Base-by-base conservation (phyloP, 2,888 invertebrate species). In the Zelleria hepariella region DNA sequence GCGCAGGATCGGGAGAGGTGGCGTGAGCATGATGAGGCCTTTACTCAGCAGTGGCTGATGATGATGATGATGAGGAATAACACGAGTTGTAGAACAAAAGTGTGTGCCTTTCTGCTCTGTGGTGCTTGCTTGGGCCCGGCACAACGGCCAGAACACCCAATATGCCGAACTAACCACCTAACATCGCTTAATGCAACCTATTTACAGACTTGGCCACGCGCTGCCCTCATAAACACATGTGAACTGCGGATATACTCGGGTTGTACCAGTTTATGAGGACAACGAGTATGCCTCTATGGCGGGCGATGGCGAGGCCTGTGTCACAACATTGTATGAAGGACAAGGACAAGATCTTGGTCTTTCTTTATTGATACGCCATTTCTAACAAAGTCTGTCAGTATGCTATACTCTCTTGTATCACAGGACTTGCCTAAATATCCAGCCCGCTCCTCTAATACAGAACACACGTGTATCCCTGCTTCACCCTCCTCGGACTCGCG, bases 161-260 rank as follows among this genome's bases (percentile, higher is more conserved):
- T 83, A 86, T 83, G 82, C 85, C 81, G 64, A 76, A 66, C 70
- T 72, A 59, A 71, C 73, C 68, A 65, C 74, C 78, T 80, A 80
- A 79, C 80, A 78, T 77, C 80, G 79, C 79, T 80, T 57, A 71
- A 57, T 82, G 82, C 83, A 75, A 75, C 74, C 86, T 83, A 85
- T 79, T 80, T 84, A 81, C 79, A 81, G 72, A 42, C 32, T n/a
- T n/a, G 10, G 15, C 32, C 15, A 5, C 32, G 32, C 32, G 32
- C 32, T 15, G 32, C 32, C 15, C 15, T 42, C 32, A 42, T 15
- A 42, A 42, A 10, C 32, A n/a, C n/a, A n/a, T n/a, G n/a, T n/a
- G n/a, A n/a, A n/a, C n/a, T n/a, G n/a, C n/a, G n/a, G n/a, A n/a
- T n/a, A n/a, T n/a, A n/a, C n/a, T n/a, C n/a, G n/a, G n/a, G n/a